phyloP scores from a whole-genome alignment of 2,113 vertebrate species.

The Ginglymostoma cirratum region DNA sequence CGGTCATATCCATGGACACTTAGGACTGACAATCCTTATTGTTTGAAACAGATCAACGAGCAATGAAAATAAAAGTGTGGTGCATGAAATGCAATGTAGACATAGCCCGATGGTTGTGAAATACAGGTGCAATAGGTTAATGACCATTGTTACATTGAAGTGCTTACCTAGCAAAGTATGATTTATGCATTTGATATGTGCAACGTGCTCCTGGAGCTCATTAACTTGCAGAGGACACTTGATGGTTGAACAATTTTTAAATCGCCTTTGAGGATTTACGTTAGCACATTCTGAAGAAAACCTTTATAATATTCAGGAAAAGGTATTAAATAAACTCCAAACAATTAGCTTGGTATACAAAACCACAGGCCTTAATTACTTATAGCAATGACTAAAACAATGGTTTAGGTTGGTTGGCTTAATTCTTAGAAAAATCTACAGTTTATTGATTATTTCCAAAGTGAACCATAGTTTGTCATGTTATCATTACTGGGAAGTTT shows the following conservation, averaged over 20 bases:
- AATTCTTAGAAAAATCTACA: background rate
- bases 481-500: background rate
- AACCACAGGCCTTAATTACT: background rate
- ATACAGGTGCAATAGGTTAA: background rate
- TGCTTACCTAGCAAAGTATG: background rate
- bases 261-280: conserved; percentile 11
- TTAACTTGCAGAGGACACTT: background rate
- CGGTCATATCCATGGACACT: background rate
- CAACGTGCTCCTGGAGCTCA: background rate
- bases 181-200: background rate
- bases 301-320: conserved; percentile 4
- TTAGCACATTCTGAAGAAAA: background rate
- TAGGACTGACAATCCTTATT: background rate
- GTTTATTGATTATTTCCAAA: background rate
- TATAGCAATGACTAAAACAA: background rate
- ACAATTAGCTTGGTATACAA: background rate
- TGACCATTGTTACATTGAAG: background rate
- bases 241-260: background rate
- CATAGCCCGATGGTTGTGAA: background rate
- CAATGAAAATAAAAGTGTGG: background rate
- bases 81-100: background rate
- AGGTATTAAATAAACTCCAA: background rate
- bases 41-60: background rate
- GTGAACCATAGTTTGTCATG: background rate
- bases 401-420: background rate